Base-by-base conservation (phyloP, 2,113 vertebrate genomes). In the Lipophrys pholis region DNA sequence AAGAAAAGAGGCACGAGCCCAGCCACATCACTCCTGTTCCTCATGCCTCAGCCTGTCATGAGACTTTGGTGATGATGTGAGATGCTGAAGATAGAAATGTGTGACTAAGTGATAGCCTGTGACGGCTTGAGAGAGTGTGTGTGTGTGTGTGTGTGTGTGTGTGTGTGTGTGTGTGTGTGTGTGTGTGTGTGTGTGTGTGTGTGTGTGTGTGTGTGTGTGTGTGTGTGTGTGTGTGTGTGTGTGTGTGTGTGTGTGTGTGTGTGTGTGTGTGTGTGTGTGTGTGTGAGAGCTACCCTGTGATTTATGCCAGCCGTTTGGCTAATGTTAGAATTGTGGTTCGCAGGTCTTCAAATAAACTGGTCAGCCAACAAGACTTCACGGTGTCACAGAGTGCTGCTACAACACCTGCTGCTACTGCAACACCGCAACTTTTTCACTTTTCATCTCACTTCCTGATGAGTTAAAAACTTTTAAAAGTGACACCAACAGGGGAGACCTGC, bases 1-100 rank as follows among this genome's bases (percentile, higher is more conserved):
- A 52, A 71, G 45, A 11, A 55, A 7, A 17, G 46, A 53, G 14
- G 15, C n/a, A 58, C 7, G 17, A 8, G 9, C 42, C 42, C 16
- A 10, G 21, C 21, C 39, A 54, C 30, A 11, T 36, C 49, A 49
- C 67, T 10, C 30, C 36, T 55, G 69, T 81, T 73, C 48, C 46
- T 63, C 57, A 49, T 69, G 82, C 87, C 78, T 79, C 52, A 40
- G 73, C 60, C 53, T 73, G 76, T 75, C 69, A 78, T 59, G 50
- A 87, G 76, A 69, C 63, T 60, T 84, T 77, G 66, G 50, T 48
- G 7, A 30, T 4, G 21, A 68, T 66, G 59, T 11, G 45, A 84
- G 78, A 76, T 76, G 64, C 82, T 86, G 76, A 84, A 85, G 85
- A 91, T 87, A 90, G 78, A 86, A 69, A 81, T 82, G 49, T 85